Base-by-base conservation (phyloP, 2,797 vertebrate genomes). In the Aphelocoma californica region DNA sequence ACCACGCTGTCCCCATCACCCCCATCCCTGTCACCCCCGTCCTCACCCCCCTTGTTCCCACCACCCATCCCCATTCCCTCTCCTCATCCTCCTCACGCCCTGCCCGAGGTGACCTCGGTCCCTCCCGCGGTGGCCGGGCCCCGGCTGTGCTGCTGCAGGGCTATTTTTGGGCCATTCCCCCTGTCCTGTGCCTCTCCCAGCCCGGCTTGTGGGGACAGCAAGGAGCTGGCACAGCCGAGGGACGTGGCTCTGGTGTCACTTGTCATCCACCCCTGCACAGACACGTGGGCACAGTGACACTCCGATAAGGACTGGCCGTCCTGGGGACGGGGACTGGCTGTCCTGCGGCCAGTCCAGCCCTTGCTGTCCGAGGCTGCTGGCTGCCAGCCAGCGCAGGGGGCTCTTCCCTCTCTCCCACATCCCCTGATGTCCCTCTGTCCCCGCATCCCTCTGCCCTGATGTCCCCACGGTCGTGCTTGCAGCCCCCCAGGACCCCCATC, bases 151-250 rank as follows among this genome's bases (percentile, higher is more conserved):
- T 32, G 34, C 84, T 38, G 38, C 81, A 6, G 57, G 72, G 93
- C 62, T 96, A 94, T 96, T 95, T 96, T 95, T 91, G 93, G 94
- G 70, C 54, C 29, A 0, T 81, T 58, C 67, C 50, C 51, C 71
- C 67, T n/a, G 66, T 54, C 65, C 83, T 5, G n/a, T 42, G 85
- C 75, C 50, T 78, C 85, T 91, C 79, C 85, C 89, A 54, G 82
- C 45, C 25, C 2, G 1, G 47, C 51, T 61, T 26, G 56, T 3
- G 14, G 87, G 94, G 89, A 81, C 69, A 87, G 53, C 85, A 2
- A 13, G 56, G 77, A 62, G 66, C 84, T 84, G 96, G 92, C 96
- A 82, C 47, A 1, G 67, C 50, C 7, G 2, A 58, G 86, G 36
- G 86, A 66, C 78, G 4, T 7, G 73, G 83, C 88, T 95, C 90